Evolutionary conservation across 30 jellyfish, hydroid and myxozoan genomes (phyloP), one percentile per base, ranked within the genome.

Genomic region (Aurelia sp.): DNA sequence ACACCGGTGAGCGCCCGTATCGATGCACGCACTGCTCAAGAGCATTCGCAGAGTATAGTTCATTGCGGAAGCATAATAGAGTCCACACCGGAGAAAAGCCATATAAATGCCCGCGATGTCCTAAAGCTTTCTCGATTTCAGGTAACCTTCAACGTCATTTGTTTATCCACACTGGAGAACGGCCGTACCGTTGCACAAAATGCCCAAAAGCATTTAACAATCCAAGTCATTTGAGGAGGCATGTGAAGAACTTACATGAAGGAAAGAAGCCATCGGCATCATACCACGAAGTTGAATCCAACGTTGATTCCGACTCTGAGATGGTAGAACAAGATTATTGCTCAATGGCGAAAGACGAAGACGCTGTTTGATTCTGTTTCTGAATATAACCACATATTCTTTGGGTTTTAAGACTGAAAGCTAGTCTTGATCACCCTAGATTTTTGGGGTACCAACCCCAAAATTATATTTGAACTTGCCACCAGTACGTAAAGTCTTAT

Each of bases 51-150:
- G 98, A 93, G 83, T 88, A 93, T 37, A 88, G 97, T 33, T 93
- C 98, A 17, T 82, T 93, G 4, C 79, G 97, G 23, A 93, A 93
- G 80, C 98, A 93, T 69, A 66, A 44, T 48, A 83, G 98, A 35
- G 95, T 89, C 5, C 98, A 93, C 62, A 79, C 97, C 8, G 98
- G 98, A 7, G 98, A 93, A 62, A 78, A 88, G 63, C 98, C 98
- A 9, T 93, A 93, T 73, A 93, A 88, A 57, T 93, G 98, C 73
- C 86, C 76, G 6, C 92, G 79, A 33, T 93, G 98, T 65, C 92
- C 88, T 9, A 93, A 93, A 73, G 88, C 98, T n/a, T 93, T 93
- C 55, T 93, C 98, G 21, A 93, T 93, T 18, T 93, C 98, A 19
- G 98, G 98, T 18, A 93, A 93, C 62, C 82, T 93, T 62, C 97